Conservation (phyloP, 2,888 invertebrate species). For the Euspilapteryx auroguttella region DNA sequence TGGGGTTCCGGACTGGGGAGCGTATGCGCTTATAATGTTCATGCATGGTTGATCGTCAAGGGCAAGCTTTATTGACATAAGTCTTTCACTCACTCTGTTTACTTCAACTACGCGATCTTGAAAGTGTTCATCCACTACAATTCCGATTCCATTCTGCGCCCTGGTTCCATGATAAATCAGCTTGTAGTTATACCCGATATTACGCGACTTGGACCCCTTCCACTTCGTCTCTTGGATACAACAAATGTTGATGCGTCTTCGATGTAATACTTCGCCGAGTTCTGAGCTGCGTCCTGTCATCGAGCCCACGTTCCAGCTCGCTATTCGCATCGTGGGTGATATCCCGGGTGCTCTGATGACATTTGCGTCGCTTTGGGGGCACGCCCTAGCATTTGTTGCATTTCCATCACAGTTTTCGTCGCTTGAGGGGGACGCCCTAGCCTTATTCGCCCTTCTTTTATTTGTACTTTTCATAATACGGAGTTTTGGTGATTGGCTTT, state of each 20-base stretch:
- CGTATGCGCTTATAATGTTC: conserved; percentile 3
- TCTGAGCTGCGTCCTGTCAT: not conserved
- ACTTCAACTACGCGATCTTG: conserved; percentile 6
- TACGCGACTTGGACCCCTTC: too few species aligned
- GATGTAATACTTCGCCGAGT: not conserved
- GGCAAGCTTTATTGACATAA: conserved; percentile 8
- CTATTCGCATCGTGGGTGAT: not conserved
- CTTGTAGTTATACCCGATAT: not conserved
- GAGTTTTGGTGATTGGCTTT: too few species aligned
- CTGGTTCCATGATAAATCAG: not conserved
- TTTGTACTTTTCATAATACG: too few species aligned
- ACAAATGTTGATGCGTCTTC: conserved; percentile 1
- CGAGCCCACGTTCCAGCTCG: conserved; percentile 2
- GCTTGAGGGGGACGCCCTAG: too few species aligned
- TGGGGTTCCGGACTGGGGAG: conserved; percentile 3
- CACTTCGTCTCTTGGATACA: too few species aligned
- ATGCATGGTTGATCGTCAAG: conserved; percentile 7
- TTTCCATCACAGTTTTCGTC: too few species aligned
- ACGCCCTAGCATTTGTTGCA: too few species aligned
- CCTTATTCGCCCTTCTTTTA: too few species aligned
- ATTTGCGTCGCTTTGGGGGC: conserved; percentile 1
- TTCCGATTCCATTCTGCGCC: not conserved
- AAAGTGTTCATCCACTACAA: conserved; percentile 2
- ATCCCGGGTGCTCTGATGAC: conserved; percentile 3
- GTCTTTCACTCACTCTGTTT: conserved; percentile 6